Base-by-base conservation (phyloP, 1,140 invertebrate species). In the Lasaia peninsularis region DNA sequence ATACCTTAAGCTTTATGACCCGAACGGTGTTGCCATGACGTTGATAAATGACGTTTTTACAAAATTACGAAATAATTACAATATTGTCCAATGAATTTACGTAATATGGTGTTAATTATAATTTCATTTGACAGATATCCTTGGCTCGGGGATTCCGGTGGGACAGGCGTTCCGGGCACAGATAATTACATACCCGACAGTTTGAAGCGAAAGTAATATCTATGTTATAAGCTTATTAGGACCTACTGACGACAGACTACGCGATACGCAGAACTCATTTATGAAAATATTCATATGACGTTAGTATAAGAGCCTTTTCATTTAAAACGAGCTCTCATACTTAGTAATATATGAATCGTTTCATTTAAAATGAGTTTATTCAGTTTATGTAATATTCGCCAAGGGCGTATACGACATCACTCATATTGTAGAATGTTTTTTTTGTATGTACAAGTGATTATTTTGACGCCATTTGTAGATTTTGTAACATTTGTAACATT, bases 91-190 rank as follows among this genome's bases (percentile, higher is more conserved):
- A 18, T 33, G 12, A 31, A 58, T 56, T 54, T 32, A 33, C 12
- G 18, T 35, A 35, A 35, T 35, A 48, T 62, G 54, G 40, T 44
- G 40, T 44, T 40, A 40, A 40, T 16, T 18, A 40, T 40, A 40
- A 40, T 40, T 40, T 28, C 21, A 40, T 24, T 49, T 79, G 81
- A 16, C 69, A 89, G 88, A 59, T 90, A 96, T 85, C 95, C 95
- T 4, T 97, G 95, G 96, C 76, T 96, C 10, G 95, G 95, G 32
- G 96, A 97, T 82, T 93, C 95, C 1, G 94, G 93, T 75, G 96
- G 96, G 61, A 94, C 94, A 50, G 95, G 95, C 4, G 92, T 95
- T 57, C 90, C 92, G 35, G 93, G 93, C 37, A 93, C 91, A 62
- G 95, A 96, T 67, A 95, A 95, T 80, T 97, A 96, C 69, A 93